Evolutionary conservation across 2,888 invertebrate species (phyloP), one percentile per base, ranked within the genome.

Genomic region (Cheilosia vernalis): DNA sequence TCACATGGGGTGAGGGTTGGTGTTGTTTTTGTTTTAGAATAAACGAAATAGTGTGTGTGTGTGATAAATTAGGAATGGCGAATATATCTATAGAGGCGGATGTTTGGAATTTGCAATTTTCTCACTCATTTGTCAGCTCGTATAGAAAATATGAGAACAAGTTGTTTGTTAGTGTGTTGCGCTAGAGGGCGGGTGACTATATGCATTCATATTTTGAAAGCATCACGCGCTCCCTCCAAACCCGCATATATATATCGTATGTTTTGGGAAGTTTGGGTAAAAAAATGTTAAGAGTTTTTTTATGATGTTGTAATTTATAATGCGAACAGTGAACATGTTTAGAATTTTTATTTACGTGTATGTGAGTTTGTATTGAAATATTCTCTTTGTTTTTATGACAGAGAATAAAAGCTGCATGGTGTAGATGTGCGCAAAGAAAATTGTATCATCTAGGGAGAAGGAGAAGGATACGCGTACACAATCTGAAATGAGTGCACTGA

Each of bases 51-150:
- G 66, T 61, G 21, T 47, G 51, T 44, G 27, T 27, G 56, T 42
- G 33, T 30, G 30, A 64, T 70, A 64, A 81, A 76, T 64, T 76
- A 81, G 69, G 74, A 81, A 69, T 64, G 56, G 42, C n/a, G 49
- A 69, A 4, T 27, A 27, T 27, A 27, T 27, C 6, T 6, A 51
- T 51, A 64, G 55, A 56, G 44, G 24, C 51, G 63, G 47, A 42
- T 58, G 81, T 51, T 69, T 64, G 69, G 81, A 81, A 81, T 76
- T 76, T 69, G 76, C 63, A 81, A 81, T 81, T 81, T 81, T 76
- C 81, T 53, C 81, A 58, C 70, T 81, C 69, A 76, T 81, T 81
- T 76, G 81, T 67, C 73, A 37, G 47, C 19, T 49, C 27, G 27
- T 33, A 63, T 37, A 61, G 33, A 63, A 56, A 61, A 64, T 60